phyloP scores from a whole-genome alignment of 2,888 invertebrate species.

The Euplagia quadripunctaria region DNA sequence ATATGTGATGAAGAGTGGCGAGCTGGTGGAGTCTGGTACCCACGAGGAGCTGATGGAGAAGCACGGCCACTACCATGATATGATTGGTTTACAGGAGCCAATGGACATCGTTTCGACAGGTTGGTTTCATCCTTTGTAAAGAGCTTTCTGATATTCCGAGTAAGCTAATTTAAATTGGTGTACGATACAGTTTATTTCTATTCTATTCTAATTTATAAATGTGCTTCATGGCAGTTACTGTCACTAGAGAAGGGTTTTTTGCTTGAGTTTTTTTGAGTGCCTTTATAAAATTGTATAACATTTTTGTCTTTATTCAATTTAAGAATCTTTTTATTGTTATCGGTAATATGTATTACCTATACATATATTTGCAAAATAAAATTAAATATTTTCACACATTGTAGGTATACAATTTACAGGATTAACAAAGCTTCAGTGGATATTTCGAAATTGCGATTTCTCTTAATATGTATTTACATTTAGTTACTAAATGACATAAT shows the following conservation, averaged over 20 bases:
- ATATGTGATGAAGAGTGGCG: slow-evolving; percentile 86
- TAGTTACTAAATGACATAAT: background rate
- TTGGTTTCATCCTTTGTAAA: background rate
- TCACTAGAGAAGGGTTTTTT: background rate
- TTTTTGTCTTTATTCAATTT: background rate
- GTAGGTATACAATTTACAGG: no score
- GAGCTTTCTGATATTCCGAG: background rate
- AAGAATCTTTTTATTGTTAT: no score
- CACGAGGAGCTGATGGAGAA: slow-evolving; percentile 89
- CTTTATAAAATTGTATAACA: background rate
- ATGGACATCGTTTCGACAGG: slow-evolving; percentile 6
- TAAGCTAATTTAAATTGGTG: background rate
- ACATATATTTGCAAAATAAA: no score
- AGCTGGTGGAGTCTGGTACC: slow-evolving; percentile 89
- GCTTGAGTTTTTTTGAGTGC: background rate
- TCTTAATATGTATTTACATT: background rate
- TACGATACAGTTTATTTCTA: background rate
- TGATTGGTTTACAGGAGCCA: slow-evolving; percentile 87
- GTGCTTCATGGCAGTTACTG: background rate
- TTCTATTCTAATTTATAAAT: background rate
- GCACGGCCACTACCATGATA: slow-evolving; percentile 88
- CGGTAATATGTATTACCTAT: no score
- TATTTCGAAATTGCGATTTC: no score
- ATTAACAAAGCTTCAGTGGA: no score
- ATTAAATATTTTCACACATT: no score